Evolutionary conservation across 2,888 invertebrate species (phyloP).

Genomic region (Loripinus fragilis): DNA sequence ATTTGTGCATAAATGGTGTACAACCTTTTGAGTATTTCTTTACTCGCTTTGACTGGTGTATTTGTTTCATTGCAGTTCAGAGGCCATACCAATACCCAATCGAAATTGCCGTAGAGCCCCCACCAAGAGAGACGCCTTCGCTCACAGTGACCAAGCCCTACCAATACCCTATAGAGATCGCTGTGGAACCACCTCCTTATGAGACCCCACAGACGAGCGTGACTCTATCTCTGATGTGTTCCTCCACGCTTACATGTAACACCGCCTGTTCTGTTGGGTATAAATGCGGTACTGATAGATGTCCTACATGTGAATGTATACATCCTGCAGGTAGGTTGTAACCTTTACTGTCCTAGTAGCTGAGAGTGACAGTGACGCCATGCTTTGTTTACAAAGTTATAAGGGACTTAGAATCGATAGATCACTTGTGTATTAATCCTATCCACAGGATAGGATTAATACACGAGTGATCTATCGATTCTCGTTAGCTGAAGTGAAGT

Average conservation of each 20-base stretch:
- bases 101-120: slow-evolving; percentile 48
- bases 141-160: slow-evolving; percentile 19
- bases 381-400: too few relatives aligned
- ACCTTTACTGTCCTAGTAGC: too few relatives aligned
- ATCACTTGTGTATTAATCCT: too few relatives aligned
- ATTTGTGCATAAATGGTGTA: too few relatives aligned
- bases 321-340: slow-evolving; percentile 62
- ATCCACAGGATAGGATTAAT: too few relatives aligned
- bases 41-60: too few relatives aligned
- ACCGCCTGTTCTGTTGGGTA: slow-evolving; percentile 60
- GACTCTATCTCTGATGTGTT: slow-evolving; percentile 29
- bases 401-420: too few relatives aligned
- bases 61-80: too few relatives aligned
- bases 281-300: slow-evolving; percentile 62
- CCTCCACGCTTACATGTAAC: slow-evolving; percentile 41
- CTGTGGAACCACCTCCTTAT: slow-evolving; percentile 46
- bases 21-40: too few relatives aligned
- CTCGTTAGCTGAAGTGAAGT: too few relatives aligned
- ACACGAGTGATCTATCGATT: too few relatives aligned
- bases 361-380: too few relatives aligned
- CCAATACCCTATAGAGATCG: slow-evolving; percentile 40
- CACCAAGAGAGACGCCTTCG: slow-evolving; percentile 30
- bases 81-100: slow-evolving; percentile 40
- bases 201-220: slow-evolving; percentile 2
- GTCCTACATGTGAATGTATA: slow-evolving; percentile 64